Conservation (phyloP, 2,797 vertebrate genomes). For the Hozukius guyotensis region DNA sequence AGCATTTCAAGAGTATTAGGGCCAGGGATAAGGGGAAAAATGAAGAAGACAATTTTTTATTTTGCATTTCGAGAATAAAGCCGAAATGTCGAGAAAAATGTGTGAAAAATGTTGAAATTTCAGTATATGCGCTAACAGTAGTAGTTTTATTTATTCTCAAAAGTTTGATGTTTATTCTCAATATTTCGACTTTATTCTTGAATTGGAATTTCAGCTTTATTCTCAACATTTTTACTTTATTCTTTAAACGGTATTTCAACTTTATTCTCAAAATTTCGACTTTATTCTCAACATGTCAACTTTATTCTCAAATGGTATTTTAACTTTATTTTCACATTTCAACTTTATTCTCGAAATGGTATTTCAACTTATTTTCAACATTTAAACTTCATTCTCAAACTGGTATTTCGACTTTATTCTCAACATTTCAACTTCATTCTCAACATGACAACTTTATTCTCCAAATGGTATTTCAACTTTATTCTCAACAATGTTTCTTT, state of each 20-base stretch:
- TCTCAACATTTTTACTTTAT: neutral
- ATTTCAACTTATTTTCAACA: neutral
- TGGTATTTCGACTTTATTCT: too few relatives aligned
- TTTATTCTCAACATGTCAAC: neutral
- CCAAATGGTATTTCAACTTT: neutral
- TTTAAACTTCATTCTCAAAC: neutral
- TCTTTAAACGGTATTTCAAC: neutral
- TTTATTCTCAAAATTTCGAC: neutral
- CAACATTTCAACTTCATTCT: too few relatives aligned
- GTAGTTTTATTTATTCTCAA: neutral
- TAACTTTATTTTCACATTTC: neutral
- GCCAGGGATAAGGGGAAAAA: neutral
- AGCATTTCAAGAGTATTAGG: neutral
- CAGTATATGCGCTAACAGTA: neutral
- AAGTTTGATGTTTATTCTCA: neutral
- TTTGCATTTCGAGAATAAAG: neutral
- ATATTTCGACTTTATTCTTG: accelerated
- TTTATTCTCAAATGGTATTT: neutral
- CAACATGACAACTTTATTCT: too few relatives aligned
- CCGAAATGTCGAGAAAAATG: neutral
- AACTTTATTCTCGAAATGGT: neutral
- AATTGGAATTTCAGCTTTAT: neutral
- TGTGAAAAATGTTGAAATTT: neutral
- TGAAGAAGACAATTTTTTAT: neutral
- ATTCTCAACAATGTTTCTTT: neutral